These are phyloP conservation scores for Loxodonta africana DNA, from an alignment of 2,113 vertebrate genomes.

Conservation along the genomic window DNA sequence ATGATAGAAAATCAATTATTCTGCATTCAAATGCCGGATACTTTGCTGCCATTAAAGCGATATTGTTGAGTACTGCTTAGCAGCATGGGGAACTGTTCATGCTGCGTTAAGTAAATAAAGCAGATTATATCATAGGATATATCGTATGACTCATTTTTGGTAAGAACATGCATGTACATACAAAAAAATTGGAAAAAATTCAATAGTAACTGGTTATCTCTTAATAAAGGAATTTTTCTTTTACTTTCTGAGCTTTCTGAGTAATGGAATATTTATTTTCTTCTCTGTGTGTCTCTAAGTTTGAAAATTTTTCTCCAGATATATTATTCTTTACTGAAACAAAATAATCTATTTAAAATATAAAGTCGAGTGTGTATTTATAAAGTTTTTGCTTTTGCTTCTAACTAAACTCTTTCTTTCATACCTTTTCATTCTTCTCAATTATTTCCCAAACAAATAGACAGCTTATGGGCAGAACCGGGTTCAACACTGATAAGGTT, in stretches of 20 bases:
- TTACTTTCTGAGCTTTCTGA: neutral
- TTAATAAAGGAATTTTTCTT: neutral
- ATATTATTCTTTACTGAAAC: conserved; percentile 18
- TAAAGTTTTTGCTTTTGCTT: neutral
- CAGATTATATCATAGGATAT: neutral
- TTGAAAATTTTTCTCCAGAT: conserved; percentile 6
- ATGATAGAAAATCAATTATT: neutral
- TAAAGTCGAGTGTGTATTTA: neutral
- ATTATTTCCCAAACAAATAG: conserved; percentile 20
- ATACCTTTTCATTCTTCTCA: neutral
- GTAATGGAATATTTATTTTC: neutral
- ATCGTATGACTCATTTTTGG: neutral
- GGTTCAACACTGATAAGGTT: neutral
- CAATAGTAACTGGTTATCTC: neutral
- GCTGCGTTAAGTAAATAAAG: neutral
- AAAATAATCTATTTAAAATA: neutral
- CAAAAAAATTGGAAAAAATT: neutral
- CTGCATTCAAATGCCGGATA: neutral
- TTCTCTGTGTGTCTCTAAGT: neutral
- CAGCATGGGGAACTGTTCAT: neutral
- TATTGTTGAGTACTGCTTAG: neutral
- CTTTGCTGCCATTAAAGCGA: neutral
- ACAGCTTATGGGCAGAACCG: neutral
- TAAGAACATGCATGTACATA: neutral
- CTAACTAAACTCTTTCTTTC: neutral